Percentiles rank a stretch among this genome's conserved stretches.
These are phyloP conservation scores for Cuniculus paca DNA, from an alignment of 2,797 vertebrate species.

Conservation along the genomic window DNA sequence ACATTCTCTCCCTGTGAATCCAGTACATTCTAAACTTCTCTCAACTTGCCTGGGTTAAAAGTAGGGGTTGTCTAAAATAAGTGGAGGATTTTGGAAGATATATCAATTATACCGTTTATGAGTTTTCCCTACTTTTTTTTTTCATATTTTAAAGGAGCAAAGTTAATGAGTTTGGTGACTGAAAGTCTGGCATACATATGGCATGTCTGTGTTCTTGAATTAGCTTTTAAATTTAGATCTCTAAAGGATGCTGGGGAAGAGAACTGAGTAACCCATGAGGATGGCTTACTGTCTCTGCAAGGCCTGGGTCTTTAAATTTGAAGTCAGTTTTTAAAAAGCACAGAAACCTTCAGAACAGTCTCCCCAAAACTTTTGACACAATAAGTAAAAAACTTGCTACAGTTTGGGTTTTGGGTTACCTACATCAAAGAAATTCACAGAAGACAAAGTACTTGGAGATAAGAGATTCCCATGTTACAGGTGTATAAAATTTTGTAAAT, in stretches of 20 bases:
- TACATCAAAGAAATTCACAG: background rate
- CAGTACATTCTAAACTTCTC: background rate
- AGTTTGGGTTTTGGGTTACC: background rate
- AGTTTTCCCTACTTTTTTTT: background rate
- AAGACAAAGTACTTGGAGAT: background rate
- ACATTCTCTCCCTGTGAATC: slow-evolving; percentile 3
- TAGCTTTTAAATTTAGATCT: slow-evolving; percentile 59
- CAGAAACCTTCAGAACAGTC: background rate
- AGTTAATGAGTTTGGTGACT: slow-evolving; percentile 61
- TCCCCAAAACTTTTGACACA: background rate
- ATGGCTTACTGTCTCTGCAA: background rate
- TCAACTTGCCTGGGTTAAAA: background rate
- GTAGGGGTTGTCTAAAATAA: background rate
- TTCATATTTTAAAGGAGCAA: slow-evolving; percentile 49
- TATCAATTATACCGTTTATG: slow-evolving; percentile 19
- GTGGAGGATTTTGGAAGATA: slow-evolving; percentile 27
- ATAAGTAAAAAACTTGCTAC: background rate
- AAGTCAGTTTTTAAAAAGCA: slow-evolving; percentile 43
- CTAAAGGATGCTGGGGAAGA: background rate
- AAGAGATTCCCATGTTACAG: background rate
- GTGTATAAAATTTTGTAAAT: background rate
- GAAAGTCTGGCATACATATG: slow-evolving; percentile 53
- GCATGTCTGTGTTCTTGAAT: slow-evolving; percentile 39
- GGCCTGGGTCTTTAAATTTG: slow-evolving; percentile 17
- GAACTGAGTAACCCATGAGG: background rate